Conservation (phyloP, 2,797 vertebrate genomes). For the Cynopterus sphinx region DNA sequence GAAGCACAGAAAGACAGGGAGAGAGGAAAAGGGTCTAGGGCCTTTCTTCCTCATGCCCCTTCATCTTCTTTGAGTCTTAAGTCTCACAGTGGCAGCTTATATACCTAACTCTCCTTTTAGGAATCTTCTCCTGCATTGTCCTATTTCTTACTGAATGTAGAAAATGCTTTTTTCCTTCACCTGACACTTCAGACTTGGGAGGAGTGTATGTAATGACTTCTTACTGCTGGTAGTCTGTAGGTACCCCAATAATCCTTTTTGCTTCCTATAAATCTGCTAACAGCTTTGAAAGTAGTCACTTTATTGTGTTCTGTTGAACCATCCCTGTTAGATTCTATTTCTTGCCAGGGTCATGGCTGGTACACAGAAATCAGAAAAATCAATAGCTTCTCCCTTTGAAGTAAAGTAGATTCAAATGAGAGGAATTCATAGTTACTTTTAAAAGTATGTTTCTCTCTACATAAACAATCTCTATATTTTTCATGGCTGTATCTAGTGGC, state of each 20-base stretch:
- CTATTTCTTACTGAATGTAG: background rate
- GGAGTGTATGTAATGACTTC: background rate
- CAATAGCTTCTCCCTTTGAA: slow-evolving; percentile 15
- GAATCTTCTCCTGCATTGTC: background rate
- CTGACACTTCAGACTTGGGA: background rate
- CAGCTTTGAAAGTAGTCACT: background rate
- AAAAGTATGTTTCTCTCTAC: background rate
- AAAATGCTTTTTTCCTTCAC: background rate
- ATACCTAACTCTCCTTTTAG: background rate
- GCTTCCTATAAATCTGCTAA: background rate
- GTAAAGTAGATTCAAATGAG: slow-evolving; percentile 22
- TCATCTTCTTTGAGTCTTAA: background rate
- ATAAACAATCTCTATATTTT: background rate
- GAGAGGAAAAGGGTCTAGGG: background rate
- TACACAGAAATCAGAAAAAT: slow-evolving; percentile 25
- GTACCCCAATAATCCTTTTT: background rate
- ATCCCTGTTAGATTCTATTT: background rate
- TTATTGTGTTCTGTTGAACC: background rate
- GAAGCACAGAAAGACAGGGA: background rate
- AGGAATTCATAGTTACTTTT: background rate
- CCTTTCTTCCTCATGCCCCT: background rate
- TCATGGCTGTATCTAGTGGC: background rate
- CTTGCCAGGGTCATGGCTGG: background rate
- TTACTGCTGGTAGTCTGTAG: background rate
- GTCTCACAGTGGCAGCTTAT: background rate